Conservation (phyloP, 53 echinoderm and acorn worm species). For the Mesocentrotus franciscanus region DNA sequence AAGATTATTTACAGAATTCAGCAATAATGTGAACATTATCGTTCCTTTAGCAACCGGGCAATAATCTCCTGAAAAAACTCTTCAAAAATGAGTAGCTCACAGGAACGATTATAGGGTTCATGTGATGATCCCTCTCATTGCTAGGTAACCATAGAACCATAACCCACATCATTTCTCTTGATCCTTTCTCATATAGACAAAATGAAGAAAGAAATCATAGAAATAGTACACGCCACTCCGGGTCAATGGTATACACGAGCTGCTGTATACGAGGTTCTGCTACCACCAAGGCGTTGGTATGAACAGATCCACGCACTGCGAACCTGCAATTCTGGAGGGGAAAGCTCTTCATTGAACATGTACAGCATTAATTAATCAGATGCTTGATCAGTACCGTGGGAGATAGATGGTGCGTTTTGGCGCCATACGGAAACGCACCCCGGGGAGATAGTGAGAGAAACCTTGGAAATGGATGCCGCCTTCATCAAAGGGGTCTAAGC, state of each 20-base stretch:
- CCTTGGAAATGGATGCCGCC: conserved; percentile 57
- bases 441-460: background rate
- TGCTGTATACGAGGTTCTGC: background rate
- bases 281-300: too few species aligned
- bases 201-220: background rate
- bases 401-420: background rate
- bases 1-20: background rate
- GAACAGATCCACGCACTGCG: background rate
- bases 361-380: background rate
- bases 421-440: background rate
- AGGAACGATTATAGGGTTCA: background rate
- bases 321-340: background rate
- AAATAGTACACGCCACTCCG: conserved; percentile 54
- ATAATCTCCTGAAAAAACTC: background rate
- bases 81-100: background rate
- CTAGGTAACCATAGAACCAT: background rate
- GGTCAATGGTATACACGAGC: conserved; percentile 58
- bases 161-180: background rate
- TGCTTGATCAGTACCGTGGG: background rate
- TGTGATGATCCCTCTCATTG: background rate
- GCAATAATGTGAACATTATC: background rate
- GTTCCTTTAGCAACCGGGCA: background rate
- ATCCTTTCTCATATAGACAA: background rate
- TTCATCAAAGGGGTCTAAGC: conserved; percentile 28
- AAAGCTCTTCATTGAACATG: background rate